phyloP scores from a whole-genome alignment of 2,888 invertebrate genomes.

The Sinodicranocentrus sp. region DNA sequence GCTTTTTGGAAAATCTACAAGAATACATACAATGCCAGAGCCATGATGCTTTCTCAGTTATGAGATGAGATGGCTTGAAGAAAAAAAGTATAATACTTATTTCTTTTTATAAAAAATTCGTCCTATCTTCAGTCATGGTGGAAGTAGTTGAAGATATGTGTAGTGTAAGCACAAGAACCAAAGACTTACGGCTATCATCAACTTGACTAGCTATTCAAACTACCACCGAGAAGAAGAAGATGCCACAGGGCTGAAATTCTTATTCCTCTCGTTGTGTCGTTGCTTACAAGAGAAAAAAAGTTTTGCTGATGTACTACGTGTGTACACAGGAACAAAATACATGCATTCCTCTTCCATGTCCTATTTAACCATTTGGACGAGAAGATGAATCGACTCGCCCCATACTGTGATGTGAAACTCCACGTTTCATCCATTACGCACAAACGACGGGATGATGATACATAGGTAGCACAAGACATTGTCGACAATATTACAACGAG shows the following conservation, averaged over 20 bases:
- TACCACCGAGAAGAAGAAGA: conserved; percentile 57
- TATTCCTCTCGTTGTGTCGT: conserved; percentile 58
- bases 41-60: conserved; percentile 53
- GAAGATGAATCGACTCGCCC: conserved; percentile 75
- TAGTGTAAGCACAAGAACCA: conserved; percentile 50
- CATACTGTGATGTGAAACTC: conserved; percentile 74
- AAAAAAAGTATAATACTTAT: conserved; percentile 33
- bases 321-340: conserved; percentile 34
- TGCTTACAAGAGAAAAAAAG: conserved; percentile 40
- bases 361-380: conserved; percentile 59
- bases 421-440: conserved; percentile 68
- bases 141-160: conserved; percentile 33
- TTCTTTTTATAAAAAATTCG: conserved; percentile 9
- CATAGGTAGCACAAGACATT: conserved; percentile 30
- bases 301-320: conserved; percentile 37
- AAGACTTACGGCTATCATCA: conserved; percentile 68
- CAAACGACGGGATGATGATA: conserved; percentile 37
- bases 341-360: conserved; percentile 65
- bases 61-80: conserved; percentile 57
- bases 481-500: not conserved
- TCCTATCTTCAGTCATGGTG: no score
- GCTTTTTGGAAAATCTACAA: conserved; percentile 58
- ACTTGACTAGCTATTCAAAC: conserved; percentile 59
- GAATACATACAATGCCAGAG: conserved; percentile 23
- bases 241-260: conserved; percentile 68